Base-by-base conservation (phyloP, 2,797 vertebrate genomes). In the Esox masquinongy region DNA sequence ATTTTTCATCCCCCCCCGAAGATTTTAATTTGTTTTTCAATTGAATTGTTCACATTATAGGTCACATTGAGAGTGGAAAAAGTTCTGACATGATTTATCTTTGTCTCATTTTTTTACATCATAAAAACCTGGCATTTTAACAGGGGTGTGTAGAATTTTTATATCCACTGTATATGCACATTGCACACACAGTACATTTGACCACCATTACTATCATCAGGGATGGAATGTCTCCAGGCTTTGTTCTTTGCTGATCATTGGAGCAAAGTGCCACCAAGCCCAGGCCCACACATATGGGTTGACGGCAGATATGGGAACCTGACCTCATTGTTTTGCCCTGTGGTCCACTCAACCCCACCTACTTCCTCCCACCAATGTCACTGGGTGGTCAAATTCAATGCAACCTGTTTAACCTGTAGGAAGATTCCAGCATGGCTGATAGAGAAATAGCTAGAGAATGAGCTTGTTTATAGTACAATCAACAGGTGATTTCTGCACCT, bases 371-470 rank as follows among this genome's bases (percentile, higher is more conserved):
- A n/a, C 51, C 68, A 43, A 11, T 8, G 12, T 19, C 36, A 11
- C 4, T 12, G 5, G 14, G 64, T 67, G 29, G 64, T 43, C 39
- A 43, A 6, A 43, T 6, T 43, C 9, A 9, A 9, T 43, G 39
- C 9, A 9, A 29, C 31, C 26, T 29, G 64, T 36, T 31, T 11
- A 70, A 70, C 22, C 0, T 70, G 47, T 26, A 29, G 43, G 50
- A 16, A 39, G 29, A 43, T 75, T 61, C 36, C 51, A 75, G 22
- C n/a, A n/a, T 34, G 67, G 74, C 47, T 68, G 19, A 22, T 31
- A 5, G 34, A 26, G 68, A 19, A 63, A 39, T 8, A 24, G 50
- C 43, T 31, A 61, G 34, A 51, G 17, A 9, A 9, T 56, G 17
- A n/a, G 22, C n/a, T 43, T 43, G 39, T 31, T 9, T 50, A 19